These are phyloP conservation scores for Engraulis encrasicolus DNA, from an alignment of 2,113 vertebrate species.

Conservation along the genomic window DNA sequence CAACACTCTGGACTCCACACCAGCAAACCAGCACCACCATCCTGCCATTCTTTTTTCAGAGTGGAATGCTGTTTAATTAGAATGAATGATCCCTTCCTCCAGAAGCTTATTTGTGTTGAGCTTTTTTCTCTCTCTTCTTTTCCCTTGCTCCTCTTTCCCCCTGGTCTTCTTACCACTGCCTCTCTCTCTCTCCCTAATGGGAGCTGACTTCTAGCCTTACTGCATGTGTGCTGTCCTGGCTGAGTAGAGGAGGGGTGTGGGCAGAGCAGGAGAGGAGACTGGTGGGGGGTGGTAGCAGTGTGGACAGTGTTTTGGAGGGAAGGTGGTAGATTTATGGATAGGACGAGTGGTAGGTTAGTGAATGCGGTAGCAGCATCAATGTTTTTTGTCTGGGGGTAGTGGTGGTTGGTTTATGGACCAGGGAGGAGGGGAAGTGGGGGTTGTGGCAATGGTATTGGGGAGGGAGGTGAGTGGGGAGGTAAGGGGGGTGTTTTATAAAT, in stretches of 20 bases:
- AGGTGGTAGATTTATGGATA: too few species aligned
- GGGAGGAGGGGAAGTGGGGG: too few species aligned
- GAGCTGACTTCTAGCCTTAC: not conserved
- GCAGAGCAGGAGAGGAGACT: too few species aligned
- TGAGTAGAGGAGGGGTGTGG: too few species aligned
- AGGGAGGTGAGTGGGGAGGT: not conserved
- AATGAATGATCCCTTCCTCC: constrained; percentile 63
- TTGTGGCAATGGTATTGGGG: not conserved
- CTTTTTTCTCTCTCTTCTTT: constrained; percentile 63
- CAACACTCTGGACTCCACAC: not conserved
- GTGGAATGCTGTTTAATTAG: constrained; percentile 71
- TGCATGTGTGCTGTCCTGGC: not conserved
- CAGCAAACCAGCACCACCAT: not conserved
- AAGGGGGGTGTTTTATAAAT: constrained; percentile 14
- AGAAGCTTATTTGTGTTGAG: constrained; percentile 73
- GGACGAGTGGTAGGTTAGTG: too few species aligned
- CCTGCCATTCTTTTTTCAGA: constrained; percentile 51
- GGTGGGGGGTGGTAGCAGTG: too few species aligned
- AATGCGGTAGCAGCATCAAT: too few species aligned
- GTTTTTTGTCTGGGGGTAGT: too few species aligned
- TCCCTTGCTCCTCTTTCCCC: constrained; percentile 45
- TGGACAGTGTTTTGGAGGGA: too few species aligned
- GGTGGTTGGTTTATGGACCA: too few species aligned
- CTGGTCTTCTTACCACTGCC: constrained; percentile 55
- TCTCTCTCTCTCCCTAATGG: not conserved